Evolutionary conservation across 1,140 invertebrate species (phyloP), one percentile per base, ranked within the genome.

Genomic region (Sarcophaga bullata): DNA sequence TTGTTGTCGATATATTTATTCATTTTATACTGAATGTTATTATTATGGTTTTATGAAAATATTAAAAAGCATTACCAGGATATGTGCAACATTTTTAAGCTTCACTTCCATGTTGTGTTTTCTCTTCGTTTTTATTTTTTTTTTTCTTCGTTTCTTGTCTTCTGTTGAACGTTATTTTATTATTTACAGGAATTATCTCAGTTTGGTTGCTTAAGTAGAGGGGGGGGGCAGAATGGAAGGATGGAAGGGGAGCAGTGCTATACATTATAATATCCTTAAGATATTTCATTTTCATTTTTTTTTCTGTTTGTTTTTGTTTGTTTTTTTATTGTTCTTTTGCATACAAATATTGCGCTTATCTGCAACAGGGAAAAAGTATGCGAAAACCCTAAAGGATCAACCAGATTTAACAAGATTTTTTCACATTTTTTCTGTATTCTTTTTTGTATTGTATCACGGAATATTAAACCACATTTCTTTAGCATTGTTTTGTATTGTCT

Each of bases 41-140:
- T 68, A 68, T 68, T 68, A 68, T 68, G 62, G 62, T 68, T 68
- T 68, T 68, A 68, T 68, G 62, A 68, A 68, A 68, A 68, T 68
- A 68, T 68, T 68, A 68, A 68, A 37, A 68, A 68, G 62, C 62
- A 68, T 68, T 68, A 68, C 25, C 25, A 37, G 25, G 25, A 37
- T 68, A 68, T 68, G 62, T 68, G 62, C 62, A 68, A 68, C 62
- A 68, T 68, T n/a, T 17, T 68, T 68, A n/a, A 68, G 62, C 62
- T 19, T 68, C 9, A 13, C 50, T 17, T 37, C 25, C 25, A 37
- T 37, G 25, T 37, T 37, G 25, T 37, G 1, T 37, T 37, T 37
- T 37, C 25, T 4, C 1, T 37, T 4, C 4, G 1, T 37, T 37
- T 37, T 37, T 37, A 4, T 4, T 37, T 37, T n/a, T n/a, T 37